These are phyloP conservation scores for Phragmatobia fuliginosa DNA, from an alignment of 2,888 invertebrate genomes.

Conservation along the genomic window DNA sequence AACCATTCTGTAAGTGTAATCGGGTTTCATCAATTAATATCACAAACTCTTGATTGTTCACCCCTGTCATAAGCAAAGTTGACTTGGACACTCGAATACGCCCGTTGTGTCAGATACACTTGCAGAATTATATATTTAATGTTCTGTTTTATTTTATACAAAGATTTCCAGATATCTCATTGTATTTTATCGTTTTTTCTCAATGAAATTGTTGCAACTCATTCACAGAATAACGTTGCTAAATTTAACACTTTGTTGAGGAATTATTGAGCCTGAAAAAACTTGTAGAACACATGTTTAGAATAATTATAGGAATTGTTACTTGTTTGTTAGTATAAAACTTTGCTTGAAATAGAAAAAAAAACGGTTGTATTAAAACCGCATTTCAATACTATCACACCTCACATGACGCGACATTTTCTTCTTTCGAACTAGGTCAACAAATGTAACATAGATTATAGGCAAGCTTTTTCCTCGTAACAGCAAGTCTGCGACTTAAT, in stretches of 20 bases:
- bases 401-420: background rate
- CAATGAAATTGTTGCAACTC: background rate
- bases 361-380: background rate
- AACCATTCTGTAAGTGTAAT: background rate
- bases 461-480: slow-evolving; percentile 1
- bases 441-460: background rate
- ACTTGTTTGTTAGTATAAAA: no score
- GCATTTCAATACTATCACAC: background rate
- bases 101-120: slow-evolving; percentile 6
- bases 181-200: background rate
- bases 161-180: background rate
- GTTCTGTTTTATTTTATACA: background rate
- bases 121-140: background rate
- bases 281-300: no score
- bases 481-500: slow-evolving; percentile 18
- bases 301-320: no score
- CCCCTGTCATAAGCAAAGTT: slow-evolving; percentile 3
- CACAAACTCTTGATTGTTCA: background rate
- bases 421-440: slow-evolving; percentile 12
- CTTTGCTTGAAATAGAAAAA: background rate
- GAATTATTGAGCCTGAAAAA: no score
- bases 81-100: background rate
- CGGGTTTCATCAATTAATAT: background rate
- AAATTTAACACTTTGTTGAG: background rate
- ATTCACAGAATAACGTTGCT: background rate